Evolutionary conservation across 2,888 invertebrate genomes (phyloP).

Genomic region (Hirudinaria manillensis): DNA sequence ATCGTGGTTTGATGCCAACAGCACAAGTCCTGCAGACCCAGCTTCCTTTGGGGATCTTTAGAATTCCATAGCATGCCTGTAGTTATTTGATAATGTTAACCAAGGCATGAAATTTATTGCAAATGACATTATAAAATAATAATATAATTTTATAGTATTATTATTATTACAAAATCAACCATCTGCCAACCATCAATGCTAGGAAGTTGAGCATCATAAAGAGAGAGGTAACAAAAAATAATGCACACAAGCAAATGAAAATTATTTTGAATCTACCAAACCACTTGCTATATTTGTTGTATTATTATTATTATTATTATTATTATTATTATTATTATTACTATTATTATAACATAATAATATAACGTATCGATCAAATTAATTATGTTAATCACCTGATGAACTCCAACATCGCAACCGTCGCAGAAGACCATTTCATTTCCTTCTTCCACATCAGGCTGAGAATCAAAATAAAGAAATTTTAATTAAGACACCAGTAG

Average conservation of each 20-base stretch:
- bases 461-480: constrained; percentile 2
- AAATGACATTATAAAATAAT: neutral
- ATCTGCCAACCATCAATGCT: too few relatives aligned
- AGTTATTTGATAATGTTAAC: constrained; percentile 15
- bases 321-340: too few relatives aligned
- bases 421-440: constrained; percentile 71
- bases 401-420: constrained; percentile 97
- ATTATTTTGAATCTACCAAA: too few relatives aligned
- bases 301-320: too few relatives aligned
- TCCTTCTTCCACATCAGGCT: constrained; percentile 38
- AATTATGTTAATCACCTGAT: constrained; percentile 71
- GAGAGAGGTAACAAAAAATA: too few relatives aligned
- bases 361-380: neutral
- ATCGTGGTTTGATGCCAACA: constrained; percentile 71
- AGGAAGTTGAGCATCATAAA: too few relatives aligned
- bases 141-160: too few relatives aligned
- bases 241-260: too few relatives aligned
- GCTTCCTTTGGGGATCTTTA: constrained; percentile 82
- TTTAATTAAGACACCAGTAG: neutral
- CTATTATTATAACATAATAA: too few relatives aligned
- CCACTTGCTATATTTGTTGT: too few relatives aligned
- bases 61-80: constrained; percentile 82
- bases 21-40: constrained; percentile 94
- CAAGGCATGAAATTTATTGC: neutral
- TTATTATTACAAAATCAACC: too few relatives aligned